Evolutionary conservation across 2,888 invertebrate genomes (phyloP).

Genomic region (Erpobdella octoculata): DNA sequence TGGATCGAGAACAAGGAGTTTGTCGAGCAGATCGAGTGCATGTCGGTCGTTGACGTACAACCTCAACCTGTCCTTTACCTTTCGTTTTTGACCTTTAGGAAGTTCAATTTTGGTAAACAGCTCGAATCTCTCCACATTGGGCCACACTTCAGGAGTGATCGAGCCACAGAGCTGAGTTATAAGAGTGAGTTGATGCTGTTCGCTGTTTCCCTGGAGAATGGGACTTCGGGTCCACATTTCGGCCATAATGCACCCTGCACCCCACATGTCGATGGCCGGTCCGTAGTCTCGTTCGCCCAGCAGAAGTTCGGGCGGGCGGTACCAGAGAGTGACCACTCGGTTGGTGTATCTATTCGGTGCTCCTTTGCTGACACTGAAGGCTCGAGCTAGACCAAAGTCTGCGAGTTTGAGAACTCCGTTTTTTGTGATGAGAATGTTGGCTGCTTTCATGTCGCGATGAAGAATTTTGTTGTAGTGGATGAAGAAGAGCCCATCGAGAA

Average conservation of each 20-base stretch:
- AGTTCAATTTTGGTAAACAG: slow-evolving; percentile 60
- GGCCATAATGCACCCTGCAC: slow-evolving; percentile 97
- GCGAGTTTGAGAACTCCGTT: slow-evolving; percentile 79
- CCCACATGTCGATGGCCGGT: slow-evolving; percentile 84
- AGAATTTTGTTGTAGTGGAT: slow-evolving; percentile 76
- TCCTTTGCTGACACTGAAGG: slow-evolving; percentile 80
- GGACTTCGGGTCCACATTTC: slow-evolving; percentile 92
- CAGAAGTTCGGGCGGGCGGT: slow-evolving; percentile 58
- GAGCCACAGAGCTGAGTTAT: slow-evolving; percentile 94
- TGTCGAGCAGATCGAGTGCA: slow-evolving; percentile 86
- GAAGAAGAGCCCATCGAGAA: slow-evolving; percentile 81
- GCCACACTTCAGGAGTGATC: slow-evolving; percentile 67
- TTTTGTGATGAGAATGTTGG: slow-evolving; percentile 92
- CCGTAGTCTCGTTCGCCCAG: slow-evolving; percentile 76
- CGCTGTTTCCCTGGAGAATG: slow-evolving; percentile 73
- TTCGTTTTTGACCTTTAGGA: slow-evolving; percentile 47
- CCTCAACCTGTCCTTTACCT: slow-evolving; percentile 58
- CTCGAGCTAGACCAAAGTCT: slow-evolving; percentile 92
- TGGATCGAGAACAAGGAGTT: slow-evolving; percentile 82
- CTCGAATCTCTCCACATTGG: slow-evolving; percentile 77
- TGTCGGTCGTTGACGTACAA: slow-evolving; percentile 83
- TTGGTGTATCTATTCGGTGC: slow-evolving; percentile 86
- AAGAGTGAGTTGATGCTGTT: slow-evolving; percentile 85
- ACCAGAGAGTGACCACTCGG: slow-evolving; percentile 93
- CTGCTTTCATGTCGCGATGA: slow-evolving; percentile 85